These are phyloP conservation scores for Penelope pileata DNA, from an alignment of 2,113 vertebrate species.

Conservation along the genomic window DNA sequence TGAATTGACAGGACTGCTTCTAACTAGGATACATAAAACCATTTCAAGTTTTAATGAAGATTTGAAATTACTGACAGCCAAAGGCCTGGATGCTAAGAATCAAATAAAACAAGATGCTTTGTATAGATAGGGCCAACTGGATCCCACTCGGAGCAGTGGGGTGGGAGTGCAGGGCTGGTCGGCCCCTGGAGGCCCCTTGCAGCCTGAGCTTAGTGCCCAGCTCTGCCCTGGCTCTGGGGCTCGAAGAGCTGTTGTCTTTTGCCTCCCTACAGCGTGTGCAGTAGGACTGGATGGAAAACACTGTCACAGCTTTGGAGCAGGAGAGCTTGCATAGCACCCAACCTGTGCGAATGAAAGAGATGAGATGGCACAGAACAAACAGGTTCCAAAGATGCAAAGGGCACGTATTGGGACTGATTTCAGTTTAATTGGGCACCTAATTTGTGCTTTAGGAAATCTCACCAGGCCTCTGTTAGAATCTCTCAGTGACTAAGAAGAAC, in stretches of 20 bases:
- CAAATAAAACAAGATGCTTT: neutral
- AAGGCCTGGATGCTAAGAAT: neutral
- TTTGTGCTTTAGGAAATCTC: neutral
- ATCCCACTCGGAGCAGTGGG: neutral
- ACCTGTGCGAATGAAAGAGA: neutral
- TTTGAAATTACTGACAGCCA: neutral
- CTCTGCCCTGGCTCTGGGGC: neutral
- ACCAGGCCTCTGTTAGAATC: neutral
- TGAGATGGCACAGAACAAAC: neutral
- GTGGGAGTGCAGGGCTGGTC: neutral
- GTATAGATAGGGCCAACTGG: neutral
- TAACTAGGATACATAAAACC: neutral
- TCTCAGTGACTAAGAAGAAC: neutral
- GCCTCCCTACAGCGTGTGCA: accelerated
- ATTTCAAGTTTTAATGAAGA: neutral
- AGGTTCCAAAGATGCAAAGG: neutral
- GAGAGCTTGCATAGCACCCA: neutral
- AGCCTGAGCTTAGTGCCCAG: neutral
- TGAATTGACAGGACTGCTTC: neutral
- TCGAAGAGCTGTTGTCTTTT: neutral
- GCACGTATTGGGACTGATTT: neutral
- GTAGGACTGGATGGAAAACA: neutral
- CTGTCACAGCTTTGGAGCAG: neutral
- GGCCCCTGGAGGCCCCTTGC: neutral
- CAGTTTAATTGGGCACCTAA: neutral